Evolutionary conservation across 2,113 vertebrate genomes (phyloP), one percentile per base, ranked within the genome.

Genomic region (Spea multiplicata): DNA sequence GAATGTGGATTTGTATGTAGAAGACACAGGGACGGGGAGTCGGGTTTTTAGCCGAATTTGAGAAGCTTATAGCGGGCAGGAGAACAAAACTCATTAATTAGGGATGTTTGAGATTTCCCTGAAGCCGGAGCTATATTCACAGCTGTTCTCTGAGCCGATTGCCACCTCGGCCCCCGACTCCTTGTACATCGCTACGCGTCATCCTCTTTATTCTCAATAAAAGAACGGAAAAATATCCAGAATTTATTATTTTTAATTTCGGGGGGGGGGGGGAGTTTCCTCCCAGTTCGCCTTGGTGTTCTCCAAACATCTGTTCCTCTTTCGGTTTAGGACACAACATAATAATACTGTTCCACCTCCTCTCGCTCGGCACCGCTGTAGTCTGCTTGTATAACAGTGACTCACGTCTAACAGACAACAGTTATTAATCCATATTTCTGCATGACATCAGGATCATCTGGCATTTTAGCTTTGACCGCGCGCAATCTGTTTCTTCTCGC

Each of bases 11-110:
- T 76, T 70, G 66, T 61, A 16, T 76, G 69, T 70, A 55, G 48
- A 70, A 69, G 16, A 64, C 4, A 64, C 6, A 64, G 59, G 48
- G 49, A 13, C 10, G 44, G 57, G 52, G 75, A 47, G 14, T 46
- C 30, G 49, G 30, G 76, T 48, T 71, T 72, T n/a, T n/a, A 69
- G 75, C 66, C 16, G 65, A 61, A 76, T 76, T 59, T 62, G 12
- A 66, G 68, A 52, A 10, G 57, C 47, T 71, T 78, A 78, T 71
- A 17, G 61, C 74, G 45, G 13, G 44, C 76, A 65, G 69, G 57
- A 13, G 68, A 78, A 72, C 57, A 78, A 30, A 30, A 78, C 75
- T 70, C 52, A 76, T 78, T 78, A 78, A 78, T 78, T 78, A 78
- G 68, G 76, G 76, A 78, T 52, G 70, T 78, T 64, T 71, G 14